Evolutionary conservation across 1,140 invertebrate genomes (phyloP).

Genomic region (Drosophila fuyamai): DNA sequence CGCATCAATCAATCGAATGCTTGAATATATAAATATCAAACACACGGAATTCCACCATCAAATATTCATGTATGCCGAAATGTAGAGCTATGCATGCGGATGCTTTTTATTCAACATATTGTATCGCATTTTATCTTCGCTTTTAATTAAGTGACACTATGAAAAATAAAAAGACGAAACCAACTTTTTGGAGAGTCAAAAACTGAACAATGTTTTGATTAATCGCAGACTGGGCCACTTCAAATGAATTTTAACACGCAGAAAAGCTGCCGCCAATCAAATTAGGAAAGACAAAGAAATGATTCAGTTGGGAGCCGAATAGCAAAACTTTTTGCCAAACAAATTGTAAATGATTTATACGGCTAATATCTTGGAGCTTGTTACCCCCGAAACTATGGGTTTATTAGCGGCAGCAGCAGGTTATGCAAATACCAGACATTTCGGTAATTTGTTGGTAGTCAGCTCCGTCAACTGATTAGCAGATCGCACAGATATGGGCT

Average conservation of each 20-base stretch:
- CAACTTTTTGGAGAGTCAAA: conserved; percentile 21
- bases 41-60: conserved; percentile 57
- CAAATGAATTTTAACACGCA: conserved; percentile 65
- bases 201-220: conserved; percentile 60
- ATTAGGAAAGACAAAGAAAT: conserved; percentile 74
- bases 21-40: conserved; percentile 59
- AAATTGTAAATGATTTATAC: conserved; percentile 75
- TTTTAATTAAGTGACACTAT: conserved; percentile 79
- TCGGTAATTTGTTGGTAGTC: conserved; percentile 71
- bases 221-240: conserved; percentile 52
- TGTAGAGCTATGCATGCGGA: conserved; percentile 53
- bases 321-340: conserved; percentile 34
- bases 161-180: conserved; percentile 33
- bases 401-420: conserved; percentile 58
- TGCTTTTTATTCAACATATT: conserved; percentile 40
- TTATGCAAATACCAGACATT: conserved; percentile 67
- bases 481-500: conserved; percentile 61
- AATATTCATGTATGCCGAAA: conserved; percentile 70
- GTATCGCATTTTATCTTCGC: conserved; percentile 58
- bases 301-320: conserved; percentile 49
- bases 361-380: conserved; percentile 43
- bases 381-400: conserved; percentile 65
- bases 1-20: conserved; percentile 64
- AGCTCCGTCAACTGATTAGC: conserved; percentile 65
- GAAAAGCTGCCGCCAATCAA: conserved; percentile 58